phyloP scores from a whole-genome alignment of 2,888 invertebrate species.

The Metalampra italica region DNA sequence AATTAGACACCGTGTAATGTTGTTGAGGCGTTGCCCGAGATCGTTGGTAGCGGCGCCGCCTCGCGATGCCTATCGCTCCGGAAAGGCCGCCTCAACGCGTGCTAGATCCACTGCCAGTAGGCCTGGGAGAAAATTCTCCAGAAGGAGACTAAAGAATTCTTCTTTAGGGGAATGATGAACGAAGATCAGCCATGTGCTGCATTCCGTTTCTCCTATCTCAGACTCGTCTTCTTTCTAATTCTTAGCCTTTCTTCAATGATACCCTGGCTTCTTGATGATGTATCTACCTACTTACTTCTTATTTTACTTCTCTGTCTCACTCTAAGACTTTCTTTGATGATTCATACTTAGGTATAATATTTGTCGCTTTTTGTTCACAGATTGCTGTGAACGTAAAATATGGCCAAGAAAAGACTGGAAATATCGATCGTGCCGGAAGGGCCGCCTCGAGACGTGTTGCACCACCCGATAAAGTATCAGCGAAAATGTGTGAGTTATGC shows the following conservation, averaged over 20 bases:
- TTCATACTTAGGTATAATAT: no score
- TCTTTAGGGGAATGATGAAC: no score
- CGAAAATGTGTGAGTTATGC: conserved; percentile 55
- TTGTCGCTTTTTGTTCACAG: conserved; percentile 6
- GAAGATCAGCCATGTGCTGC: no score
- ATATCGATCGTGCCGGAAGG: conserved; percentile 14
- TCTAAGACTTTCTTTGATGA: not conserved
- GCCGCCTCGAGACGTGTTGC: conserved; percentile 34
- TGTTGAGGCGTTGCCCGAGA: conserved; percentile 50
- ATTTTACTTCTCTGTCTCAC: not conserved
- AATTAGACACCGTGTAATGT: conserved; percentile 58
- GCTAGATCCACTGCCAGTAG: conserved; percentile 25
- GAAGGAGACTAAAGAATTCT: not conserved
- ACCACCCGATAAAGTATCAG: conserved; percentile 47
- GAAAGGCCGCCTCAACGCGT: conserved; percentile 55
- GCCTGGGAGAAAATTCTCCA: not conserved
- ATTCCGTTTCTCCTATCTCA: no score
- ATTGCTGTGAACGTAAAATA: conserved; percentile 5
- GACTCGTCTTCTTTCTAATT: no score
- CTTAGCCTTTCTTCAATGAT: no score
- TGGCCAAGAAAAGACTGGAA: conserved; percentile 6
- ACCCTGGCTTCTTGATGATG: no score
- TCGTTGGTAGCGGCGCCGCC: conserved; percentile 56
- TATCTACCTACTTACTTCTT: not conserved
- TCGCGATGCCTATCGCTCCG: conserved; percentile 56